A percentile compares a stretch with the other conserved stretches of the same genome.
These are phyloP conservation scores for Sarcophaga variegata DNA, from an alignment of 2,888 invertebrate genomes.

Conservation along the genomic window DNA sequence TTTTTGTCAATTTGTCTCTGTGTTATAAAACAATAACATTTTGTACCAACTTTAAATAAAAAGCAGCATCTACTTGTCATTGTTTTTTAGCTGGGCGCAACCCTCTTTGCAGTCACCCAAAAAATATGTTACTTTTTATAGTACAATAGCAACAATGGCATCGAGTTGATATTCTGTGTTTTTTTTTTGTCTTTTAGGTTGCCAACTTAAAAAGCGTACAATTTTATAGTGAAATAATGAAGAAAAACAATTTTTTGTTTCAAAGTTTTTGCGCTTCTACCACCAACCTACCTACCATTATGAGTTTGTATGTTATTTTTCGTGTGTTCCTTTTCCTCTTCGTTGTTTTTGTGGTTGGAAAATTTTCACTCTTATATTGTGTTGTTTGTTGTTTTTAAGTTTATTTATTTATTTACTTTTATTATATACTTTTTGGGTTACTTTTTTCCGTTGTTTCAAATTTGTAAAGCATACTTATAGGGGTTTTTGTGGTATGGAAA, in stretches of 20 bases:
- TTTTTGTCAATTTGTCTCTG: slow-evolving; percentile 30
- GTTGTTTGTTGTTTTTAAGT: slow-evolving; percentile 48
- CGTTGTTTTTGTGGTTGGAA: slow-evolving; percentile 8
- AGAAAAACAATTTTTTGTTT: slow-evolving; percentile 27
- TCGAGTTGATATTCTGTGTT: slow-evolving; percentile 33
- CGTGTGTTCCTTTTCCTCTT: slow-evolving; percentile 31
- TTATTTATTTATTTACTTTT: slow-evolving; percentile 51
- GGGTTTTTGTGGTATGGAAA: neutral
- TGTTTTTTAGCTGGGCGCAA: slow-evolving; percentile 35
- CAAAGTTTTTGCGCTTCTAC: slow-evolving; percentile 6
- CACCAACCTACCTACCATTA: slow-evolving; percentile 46
- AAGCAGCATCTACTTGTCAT: slow-evolving; percentile 67
- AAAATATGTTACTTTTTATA: slow-evolving; percentile 15
- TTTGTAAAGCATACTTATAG: neutral
- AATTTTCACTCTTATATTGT: slow-evolving; percentile 20
- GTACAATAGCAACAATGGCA: slow-evolving; percentile 48
- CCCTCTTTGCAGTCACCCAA: slow-evolving; percentile 11
- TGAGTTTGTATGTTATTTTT: slow-evolving; percentile 37
- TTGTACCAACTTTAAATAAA: slow-evolving; percentile 67
- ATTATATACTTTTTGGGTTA: slow-evolving; percentile 52
- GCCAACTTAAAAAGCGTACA: slow-evolving; percentile 61
- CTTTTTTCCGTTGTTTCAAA: slow-evolving; percentile 7
- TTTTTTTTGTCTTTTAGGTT: slow-evolving; percentile 35
- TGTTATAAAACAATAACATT: slow-evolving; percentile 68
- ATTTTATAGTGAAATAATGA: slow-evolving; percentile 50